Conservation (phyloP, 1,140 invertebrate species). For the Protaetia brevitarsis region DNA sequence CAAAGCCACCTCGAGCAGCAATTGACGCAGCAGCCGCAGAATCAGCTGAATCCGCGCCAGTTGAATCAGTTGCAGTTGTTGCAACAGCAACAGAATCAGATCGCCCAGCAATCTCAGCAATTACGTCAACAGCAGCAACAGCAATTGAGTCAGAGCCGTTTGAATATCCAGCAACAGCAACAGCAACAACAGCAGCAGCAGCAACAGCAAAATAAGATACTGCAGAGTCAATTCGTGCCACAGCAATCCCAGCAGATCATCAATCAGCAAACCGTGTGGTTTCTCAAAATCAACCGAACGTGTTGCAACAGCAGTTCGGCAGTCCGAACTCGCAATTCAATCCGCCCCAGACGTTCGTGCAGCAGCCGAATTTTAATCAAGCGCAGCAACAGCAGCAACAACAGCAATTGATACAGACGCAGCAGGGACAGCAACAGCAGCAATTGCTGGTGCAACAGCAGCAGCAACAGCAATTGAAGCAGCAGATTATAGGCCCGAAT, state of each 20-base stretch:
- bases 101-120: neutral
- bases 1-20: neutral
- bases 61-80: constrained; percentile 26
- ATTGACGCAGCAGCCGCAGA: constrained; percentile 23
- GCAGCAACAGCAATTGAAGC: constrained; percentile 33
- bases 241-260: constrained; percentile 32
- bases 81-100: neutral
- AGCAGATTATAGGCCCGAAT: constrained; percentile 30
- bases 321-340: neutral
- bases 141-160: constrained; percentile 14
- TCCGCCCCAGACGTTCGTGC: constrained; percentile 2
- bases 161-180: neutral
- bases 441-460: constrained; percentile 29
- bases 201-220: constrained; percentile 27
- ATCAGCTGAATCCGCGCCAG: constrained; percentile 21
- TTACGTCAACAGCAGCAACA: neutral
- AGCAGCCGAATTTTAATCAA: constrained; percentile 19
- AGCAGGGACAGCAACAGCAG: constrained; percentile 24
- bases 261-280: constrained; percentile 33
- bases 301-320: constrained; percentile 25
- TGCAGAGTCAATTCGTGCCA: constrained; percentile 28
- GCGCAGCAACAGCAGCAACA: constrained; percentile 20
- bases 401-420: constrained; percentile 23
- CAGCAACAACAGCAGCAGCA: neutral
- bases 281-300: constrained; percentile 7